Evolutionary conservation across 2,888 invertebrate species (phyloP), one percentile per base, ranked within the genome.

Genomic region (Netelia virgata): DNA sequence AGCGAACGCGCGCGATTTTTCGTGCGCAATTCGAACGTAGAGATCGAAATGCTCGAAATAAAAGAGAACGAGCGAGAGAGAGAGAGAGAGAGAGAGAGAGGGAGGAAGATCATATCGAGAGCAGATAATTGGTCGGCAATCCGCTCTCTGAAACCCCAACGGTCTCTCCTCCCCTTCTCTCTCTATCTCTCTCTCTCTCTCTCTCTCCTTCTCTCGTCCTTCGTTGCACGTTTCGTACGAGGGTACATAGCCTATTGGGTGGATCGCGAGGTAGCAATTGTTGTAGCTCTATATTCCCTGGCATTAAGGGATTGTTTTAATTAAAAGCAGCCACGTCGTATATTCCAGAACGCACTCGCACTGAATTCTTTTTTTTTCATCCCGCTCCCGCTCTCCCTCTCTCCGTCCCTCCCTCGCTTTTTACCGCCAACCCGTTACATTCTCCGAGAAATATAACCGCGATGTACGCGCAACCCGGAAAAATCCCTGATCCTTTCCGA

Each of bases 91-190:
- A 74, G 61, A 75, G 50, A 41, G 23, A 75, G 57, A 89, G 63
- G 87, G 90, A 88, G 91, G 87, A 91, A 92, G 92, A 92, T 92
- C 91, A 91, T 92, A 92, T 93, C 92, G 90, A 43, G 89, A 90
- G 91, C 90, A 92, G 93, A 92, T 92, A 92, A 92, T 93, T 93
- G 93, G 90, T 90, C 91, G 90, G 88, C 91, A 91, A 92, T 92
- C 92, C 92, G 89, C 90, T 91, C 86, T 90, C 87, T 89, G 50
- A 86, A 86, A 82, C 86, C 87, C 83, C 59, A 69, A 61, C 41
- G 69, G 80, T 73, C 16, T 57, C 14, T 2, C 23, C 11, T n/a
- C 28, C 18, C 36, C 36, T 76, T 82, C 73, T 50, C 43, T 72
- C 68, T 69, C 61, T 80, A 57, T 73, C 53, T 63, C 36, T 59